Evolutionary conservation across 2,888 invertebrate species (phyloP).

Genomic region (Lasius platythorax): DNA sequence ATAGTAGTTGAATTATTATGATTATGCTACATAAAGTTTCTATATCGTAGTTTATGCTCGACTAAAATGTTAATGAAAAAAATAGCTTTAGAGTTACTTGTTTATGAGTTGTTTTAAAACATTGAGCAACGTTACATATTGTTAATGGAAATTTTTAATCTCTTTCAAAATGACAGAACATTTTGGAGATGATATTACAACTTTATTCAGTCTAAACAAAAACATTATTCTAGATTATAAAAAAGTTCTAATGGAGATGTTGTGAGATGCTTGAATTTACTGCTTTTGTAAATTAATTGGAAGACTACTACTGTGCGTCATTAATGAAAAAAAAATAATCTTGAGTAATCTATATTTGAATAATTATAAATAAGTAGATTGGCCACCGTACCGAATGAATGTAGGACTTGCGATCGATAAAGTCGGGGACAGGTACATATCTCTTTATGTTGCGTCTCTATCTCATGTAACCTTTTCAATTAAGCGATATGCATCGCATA

Average conservation of each 20-base stretch:
- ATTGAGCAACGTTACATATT: neutral
- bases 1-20: neutral
- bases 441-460: conserved; percentile 21
- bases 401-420: conserved; percentile 18
- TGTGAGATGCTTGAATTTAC: neutral
- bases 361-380: neutral
- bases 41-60: neutral
- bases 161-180: neutral
- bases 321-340: neutral
- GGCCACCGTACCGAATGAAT: neutral
- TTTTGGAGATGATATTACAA: neutral
- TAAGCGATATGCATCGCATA: conserved; percentile 28
- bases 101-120: neutral
- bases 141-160: neutral
- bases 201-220: neutral
- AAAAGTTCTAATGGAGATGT: neutral
- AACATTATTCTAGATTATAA: neutral
- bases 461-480: conserved; percentile 14
- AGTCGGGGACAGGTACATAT: conserved; percentile 48
- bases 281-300: neutral
- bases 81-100: neutral
- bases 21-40: neutral
- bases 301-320: neutral
- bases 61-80: neutral
- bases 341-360: neutral